Evolutionary conservation across 2,888 invertebrate species (phyloP).

Genomic region (Hololepta plana): DNA sequence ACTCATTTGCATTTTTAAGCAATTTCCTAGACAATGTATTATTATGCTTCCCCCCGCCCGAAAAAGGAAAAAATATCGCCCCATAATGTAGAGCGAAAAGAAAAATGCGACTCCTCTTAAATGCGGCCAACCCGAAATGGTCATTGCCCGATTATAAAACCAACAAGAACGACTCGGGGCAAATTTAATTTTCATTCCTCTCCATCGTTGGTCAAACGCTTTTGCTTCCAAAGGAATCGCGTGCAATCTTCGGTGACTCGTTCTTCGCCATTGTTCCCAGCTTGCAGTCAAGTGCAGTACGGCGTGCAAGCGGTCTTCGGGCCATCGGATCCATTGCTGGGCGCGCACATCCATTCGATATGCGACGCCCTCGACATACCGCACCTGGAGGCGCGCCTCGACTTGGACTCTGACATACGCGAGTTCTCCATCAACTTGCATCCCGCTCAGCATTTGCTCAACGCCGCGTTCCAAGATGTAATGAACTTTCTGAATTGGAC

Average conservation of each 20-base stretch:
- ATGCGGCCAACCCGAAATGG: no score
- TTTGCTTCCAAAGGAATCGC: not conserved
- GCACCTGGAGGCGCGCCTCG: slow-evolving; percentile 51
- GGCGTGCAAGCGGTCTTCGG: slow-evolving; percentile 64
- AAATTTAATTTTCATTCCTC: slow-evolving; percentile 1
- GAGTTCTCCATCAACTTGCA: slow-evolving; percentile 65
- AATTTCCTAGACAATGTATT: no score
- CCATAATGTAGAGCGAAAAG: no score
- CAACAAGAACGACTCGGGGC: no score
- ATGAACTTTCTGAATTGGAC: slow-evolving; percentile 82
- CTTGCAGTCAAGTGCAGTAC: slow-evolving; percentile 47
- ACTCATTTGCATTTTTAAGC: no score
- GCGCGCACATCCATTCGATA: slow-evolving; percentile 60
- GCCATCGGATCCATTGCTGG: slow-evolving; percentile 53
- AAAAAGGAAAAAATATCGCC: no score
- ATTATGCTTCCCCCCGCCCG: no score
- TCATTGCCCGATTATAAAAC: no score
- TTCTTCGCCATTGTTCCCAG: slow-evolving; percentile 27
- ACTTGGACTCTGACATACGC: slow-evolving; percentile 36
- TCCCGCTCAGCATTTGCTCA: slow-evolving; percentile 54
- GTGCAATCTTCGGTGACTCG: not conserved
- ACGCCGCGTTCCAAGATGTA: slow-evolving; percentile 56
- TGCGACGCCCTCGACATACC: slow-evolving; percentile 68
- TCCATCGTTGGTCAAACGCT: not conserved
- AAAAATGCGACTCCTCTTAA: no score